phyloP scores from a whole-genome alignment of 2,888 invertebrate species.

The Malacosoma neustria region DNA sequence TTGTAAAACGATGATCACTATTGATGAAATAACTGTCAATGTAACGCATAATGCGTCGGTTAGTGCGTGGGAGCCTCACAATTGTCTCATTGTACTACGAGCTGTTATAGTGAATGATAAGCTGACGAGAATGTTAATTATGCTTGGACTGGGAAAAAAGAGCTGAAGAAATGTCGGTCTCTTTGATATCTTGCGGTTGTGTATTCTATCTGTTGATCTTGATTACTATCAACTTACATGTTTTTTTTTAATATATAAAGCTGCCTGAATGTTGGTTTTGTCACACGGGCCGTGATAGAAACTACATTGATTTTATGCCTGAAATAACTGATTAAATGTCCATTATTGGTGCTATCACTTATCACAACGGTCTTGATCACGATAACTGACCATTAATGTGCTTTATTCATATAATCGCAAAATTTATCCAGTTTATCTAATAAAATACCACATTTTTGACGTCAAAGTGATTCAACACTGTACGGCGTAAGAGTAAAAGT shows the following conservation, averaged over 20 bases:
- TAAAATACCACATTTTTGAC: no score
- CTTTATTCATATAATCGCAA: no score
- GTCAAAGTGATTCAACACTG: slow-evolving; percentile 23
- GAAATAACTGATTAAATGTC: no score
- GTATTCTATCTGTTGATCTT: not conserved
- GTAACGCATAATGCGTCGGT: slow-evolving; percentile 34
- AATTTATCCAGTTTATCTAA: no score
- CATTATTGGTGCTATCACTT: no score
- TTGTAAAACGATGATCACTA: slow-evolving; percentile 19
- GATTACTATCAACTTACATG: no score
- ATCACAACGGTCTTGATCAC: no score
- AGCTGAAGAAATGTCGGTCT: not conserved
- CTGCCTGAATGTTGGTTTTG: no score
- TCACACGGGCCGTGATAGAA: no score
- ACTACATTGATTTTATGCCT: no score
- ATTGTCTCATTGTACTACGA: slow-evolving; percentile 32
- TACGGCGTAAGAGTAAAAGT: slow-evolving; percentile 49
- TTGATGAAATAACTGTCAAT: slow-evolving; percentile 34
- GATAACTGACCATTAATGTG: no score
- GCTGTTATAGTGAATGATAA: slow-evolving; percentile 24
- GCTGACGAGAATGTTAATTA: slow-evolving; percentile 17
- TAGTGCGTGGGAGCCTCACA: slow-evolving; percentile 45
- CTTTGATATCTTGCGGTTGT: not conserved
- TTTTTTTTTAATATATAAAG: no score
- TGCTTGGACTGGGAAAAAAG: slow-evolving; percentile 14